Base-by-base conservation (phyloP, 2,113 vertebrate genomes). In the Sebastes fasciatus region DNA sequence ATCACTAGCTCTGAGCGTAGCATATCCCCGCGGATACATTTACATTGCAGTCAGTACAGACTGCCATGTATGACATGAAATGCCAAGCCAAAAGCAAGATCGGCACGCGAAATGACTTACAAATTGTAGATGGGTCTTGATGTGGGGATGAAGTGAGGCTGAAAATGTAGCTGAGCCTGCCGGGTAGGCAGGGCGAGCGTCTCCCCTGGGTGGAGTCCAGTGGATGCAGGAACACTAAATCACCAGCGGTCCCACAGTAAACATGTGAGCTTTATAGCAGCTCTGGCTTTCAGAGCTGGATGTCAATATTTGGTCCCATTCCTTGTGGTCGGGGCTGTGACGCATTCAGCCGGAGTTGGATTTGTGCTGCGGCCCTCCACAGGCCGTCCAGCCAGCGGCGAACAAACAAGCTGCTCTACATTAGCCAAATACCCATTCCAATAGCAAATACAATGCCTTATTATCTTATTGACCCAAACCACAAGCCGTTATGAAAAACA, bases 221-320 rank as follows among this genome's bases (percentile, higher is more conserved):
- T 2, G 21, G 55, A 86, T 23, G 85, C 66, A 71, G 74, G 45
- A 55, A 77, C 75, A 80, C 60, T 74, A 65, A 86, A 84, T 82
- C 70, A 77, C 73, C 61, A 66, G 83, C 54, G 4, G 64, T 42
- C 43, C 51, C 8, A 43, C 46, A 13, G 81, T 86, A 84, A 91
- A 92, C 84, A 91, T 68, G 60, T n/a, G 42, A 43, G 77, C 82
- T 86, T 88, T 83, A 79, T 60, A 77, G 78, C 81, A 48, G 48
- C 60, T 72, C 76, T 67, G 83, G 81, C 74, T 86, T 79, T 70
- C 54, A 66, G 68, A 76, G 64, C 49, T 84, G 70, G 83, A 82
- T 85, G 86, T 90, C 86, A 89, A 89, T 90, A 89, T 92, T 90
- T 87, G 82, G 79, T 86, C 58, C 72, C 55, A 60, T 74, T 92